Evolutionary conservation across 2,797 vertebrate genomes (phyloP).

Genomic region (Echiichthys vipera): DNA sequence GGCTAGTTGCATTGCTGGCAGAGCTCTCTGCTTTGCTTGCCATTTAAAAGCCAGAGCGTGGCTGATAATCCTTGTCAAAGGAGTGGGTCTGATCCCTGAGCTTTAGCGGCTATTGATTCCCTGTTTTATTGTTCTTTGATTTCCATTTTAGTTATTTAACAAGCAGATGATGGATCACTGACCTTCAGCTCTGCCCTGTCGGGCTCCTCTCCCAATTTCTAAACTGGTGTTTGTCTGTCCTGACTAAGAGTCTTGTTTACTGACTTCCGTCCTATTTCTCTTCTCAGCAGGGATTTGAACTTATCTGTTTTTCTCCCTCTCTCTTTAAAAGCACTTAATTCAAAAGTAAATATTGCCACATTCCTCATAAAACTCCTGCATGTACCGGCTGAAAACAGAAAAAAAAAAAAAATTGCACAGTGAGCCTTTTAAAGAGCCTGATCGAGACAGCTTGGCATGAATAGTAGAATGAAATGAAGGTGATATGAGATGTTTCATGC

Average conservation of each 20-base stretch:
- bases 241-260: conserved; percentile 43
- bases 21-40: conserved; percentile 76
- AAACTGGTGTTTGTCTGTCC: conserved; percentile 53
- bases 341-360: conserved; percentile 29
- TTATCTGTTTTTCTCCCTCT: neutral
- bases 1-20: conserved; percentile 62
- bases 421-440: conserved; percentile 50
- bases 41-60: conserved; percentile 84
- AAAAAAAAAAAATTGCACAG: conserved; percentile 28
- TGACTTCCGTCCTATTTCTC: neutral
- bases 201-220: conserved; percentile 64
- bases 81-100: conserved; percentile 77
- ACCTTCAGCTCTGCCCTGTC: conserved; percentile 79
- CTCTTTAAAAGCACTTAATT: conserved; percentile 32
- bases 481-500: conserved; percentile 80
- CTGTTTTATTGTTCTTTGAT: conserved; percentile 84
- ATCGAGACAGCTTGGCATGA: conserved; percentile 55
- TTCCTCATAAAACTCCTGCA: conserved; percentile 21
- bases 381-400: conserved; percentile 22
- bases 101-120: conserved; percentile 75
- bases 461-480: conserved; percentile 75
- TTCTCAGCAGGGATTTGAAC: conserved; percentile 2
- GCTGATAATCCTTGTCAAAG: conserved; percentile 81
- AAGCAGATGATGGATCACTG: conserved; percentile 85
- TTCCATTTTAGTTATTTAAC: conserved; percentile 87